Evolutionary conservation across 2,797 vertebrate species (phyloP).

Genomic region (Gymnopithys bicolor): DNA sequence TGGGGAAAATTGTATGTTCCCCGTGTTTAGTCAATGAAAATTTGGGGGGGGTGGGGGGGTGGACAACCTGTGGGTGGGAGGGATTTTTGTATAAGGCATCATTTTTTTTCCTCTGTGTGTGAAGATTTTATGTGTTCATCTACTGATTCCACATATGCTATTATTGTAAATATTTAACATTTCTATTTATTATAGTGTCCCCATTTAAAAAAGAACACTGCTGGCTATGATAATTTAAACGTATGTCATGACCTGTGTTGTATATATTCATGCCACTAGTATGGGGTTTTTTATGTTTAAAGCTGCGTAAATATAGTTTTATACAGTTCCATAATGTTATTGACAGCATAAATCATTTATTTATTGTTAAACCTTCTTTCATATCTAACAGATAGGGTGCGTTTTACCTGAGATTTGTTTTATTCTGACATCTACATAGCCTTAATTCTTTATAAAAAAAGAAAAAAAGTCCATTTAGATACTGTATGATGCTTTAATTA

Average conservation of each 20-base stretch:
- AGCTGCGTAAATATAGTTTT: slow-evolving; percentile 74
- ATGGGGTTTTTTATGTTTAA: slow-evolving; percentile 68
- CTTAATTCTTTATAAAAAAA: slow-evolving; percentile 68
- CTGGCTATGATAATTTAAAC: slow-evolving; percentile 70
- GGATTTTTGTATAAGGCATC: slow-evolving; percentile 57
- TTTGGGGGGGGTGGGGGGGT: not conserved
- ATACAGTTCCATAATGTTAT: slow-evolving; percentile 74
- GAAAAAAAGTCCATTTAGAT: slow-evolving; percentile 28
- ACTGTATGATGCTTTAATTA: slow-evolving; percentile 58
- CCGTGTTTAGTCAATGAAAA: slow-evolving; percentile 49
- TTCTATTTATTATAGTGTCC: slow-evolving; percentile 81
- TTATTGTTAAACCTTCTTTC: slow-evolving; percentile 73
- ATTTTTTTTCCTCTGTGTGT: slow-evolving; percentile 65
- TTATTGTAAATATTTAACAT: slow-evolving; percentile 81
- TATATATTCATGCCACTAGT: slow-evolving; percentile 76
- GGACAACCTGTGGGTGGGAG: slow-evolving; percentile 2
- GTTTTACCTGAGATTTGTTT: slow-evolving; percentile 60
- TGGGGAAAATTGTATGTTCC: slow-evolving; percentile 52
- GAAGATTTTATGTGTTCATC: slow-evolving; percentile 74
- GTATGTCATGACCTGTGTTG: slow-evolving; percentile 71
- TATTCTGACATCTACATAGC: slow-evolving; percentile 66
- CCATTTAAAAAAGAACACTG: slow-evolving; percentile 68
- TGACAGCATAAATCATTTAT: slow-evolving; percentile 70
- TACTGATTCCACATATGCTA: slow-evolving; percentile 76
- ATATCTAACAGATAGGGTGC: slow-evolving; percentile 64